These are phyloP conservation scores for Hypomesus transpacificus DNA, from an alignment of 2,113 vertebrate genomes.

Conservation along the genomic window DNA sequence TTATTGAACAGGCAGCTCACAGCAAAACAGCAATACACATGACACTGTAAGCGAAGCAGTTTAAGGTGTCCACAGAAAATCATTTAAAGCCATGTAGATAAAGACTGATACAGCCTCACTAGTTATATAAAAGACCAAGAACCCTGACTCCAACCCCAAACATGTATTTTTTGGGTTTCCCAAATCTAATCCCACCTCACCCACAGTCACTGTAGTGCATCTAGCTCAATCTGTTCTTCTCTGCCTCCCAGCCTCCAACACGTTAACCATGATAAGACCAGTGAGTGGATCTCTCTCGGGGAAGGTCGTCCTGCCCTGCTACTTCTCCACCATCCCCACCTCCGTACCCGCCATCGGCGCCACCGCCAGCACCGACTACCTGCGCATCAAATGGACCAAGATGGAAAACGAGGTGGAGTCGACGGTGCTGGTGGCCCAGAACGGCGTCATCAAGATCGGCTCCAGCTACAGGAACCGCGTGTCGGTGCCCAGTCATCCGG, in stretches of 20 bases:
- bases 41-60: not conserved
- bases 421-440: conserved; percentile 88
- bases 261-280: conserved; percentile 62
- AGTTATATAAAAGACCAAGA: too few species aligned
- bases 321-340: conserved; percentile 84
- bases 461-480: conserved; percentile 84
- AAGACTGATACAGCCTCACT: too few species aligned
- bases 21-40: not conserved
- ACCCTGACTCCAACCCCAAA: too few species aligned
- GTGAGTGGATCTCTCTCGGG: conserved; percentile 84
- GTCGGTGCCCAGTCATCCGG: conserved; percentile 83
- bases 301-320: conserved; percentile 87
- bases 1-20: conserved; percentile 36
- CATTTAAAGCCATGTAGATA: too few species aligned
- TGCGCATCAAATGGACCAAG: conserved; percentile 96
- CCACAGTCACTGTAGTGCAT: not conserved
- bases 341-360: conserved; percentile 71
- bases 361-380: conserved; percentile 71
- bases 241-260: conserved; percentile 54
- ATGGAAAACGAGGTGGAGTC: conserved; percentile 80
- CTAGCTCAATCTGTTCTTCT: not conserved
- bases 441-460: conserved; percentile 89
- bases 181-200: too few species aligned
- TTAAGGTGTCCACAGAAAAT: too few species aligned
- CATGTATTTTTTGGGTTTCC: too few species aligned